Percentiles rank a stretch among this genome's conserved stretches.
These are phyloP conservation scores for Chelonus formosanus DNA, from an alignment of 2,888 invertebrate species.

Conservation along the genomic window DNA sequence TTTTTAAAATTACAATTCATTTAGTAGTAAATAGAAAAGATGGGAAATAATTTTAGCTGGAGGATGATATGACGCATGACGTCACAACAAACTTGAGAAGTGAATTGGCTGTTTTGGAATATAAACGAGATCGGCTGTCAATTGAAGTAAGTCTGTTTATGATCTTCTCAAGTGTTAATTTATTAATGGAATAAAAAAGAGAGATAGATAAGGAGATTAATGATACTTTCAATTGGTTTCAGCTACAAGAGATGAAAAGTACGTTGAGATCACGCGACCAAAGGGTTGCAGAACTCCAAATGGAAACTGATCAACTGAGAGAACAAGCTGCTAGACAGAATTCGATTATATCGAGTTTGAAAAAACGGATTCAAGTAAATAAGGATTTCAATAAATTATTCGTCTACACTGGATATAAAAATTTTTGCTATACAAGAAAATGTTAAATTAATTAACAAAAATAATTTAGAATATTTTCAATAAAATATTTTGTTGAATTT, in stretches of 20 bases:
- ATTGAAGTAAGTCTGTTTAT: conserved; percentile 71
- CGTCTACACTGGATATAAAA: too few relatives aligned
- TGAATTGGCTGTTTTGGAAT: conserved; percentile 84
- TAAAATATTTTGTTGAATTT: too few relatives aligned
- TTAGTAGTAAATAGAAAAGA: too few relatives aligned
- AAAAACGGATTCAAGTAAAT: conserved; percentile 73
- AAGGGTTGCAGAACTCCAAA: conserved; percentile 78
- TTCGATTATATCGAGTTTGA: conserved; percentile 80
- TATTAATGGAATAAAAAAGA: not conserved
- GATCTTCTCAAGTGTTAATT: conserved; percentile 9
- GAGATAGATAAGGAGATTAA: not conserved
- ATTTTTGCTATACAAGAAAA: too few relatives aligned
- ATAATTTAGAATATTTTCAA: too few relatives aligned
- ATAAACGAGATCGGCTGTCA: conserved; percentile 81
- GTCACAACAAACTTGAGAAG: conserved; percentile 80
- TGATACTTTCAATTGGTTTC: conserved; percentile 45
- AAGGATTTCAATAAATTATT: conserved; percentile 4
- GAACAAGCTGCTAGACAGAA: conserved; percentile 86
- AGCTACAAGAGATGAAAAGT: conserved; percentile 78
- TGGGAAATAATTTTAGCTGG: conserved; percentile 66
- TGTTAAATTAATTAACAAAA: too few relatives aligned
- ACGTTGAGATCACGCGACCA: conserved; percentile 77
- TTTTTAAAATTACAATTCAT: too few relatives aligned
- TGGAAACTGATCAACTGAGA: conserved; percentile 80
- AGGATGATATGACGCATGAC: conserved; percentile 69